Conservation (phyloP, 2,888 invertebrate species). For the Didymodactylos carnosus region DNA sequence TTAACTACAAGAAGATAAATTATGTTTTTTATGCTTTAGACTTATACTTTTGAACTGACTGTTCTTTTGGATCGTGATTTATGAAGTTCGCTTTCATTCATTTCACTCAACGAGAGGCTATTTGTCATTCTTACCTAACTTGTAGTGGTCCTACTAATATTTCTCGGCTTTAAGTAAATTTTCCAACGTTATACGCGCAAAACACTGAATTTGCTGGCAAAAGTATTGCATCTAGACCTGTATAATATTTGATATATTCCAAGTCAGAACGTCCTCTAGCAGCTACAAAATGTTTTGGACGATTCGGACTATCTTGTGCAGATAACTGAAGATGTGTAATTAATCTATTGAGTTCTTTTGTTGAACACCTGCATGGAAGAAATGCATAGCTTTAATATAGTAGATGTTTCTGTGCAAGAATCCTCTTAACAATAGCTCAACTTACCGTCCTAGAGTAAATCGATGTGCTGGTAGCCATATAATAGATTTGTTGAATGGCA, state of each 20-base stretch:
- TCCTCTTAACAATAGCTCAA: no score
- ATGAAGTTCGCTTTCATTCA: no score
- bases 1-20: no score
- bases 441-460: constrained; percentile 1
- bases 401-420: no score
- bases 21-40: no score
- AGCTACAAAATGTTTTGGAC: constrained; percentile 10
- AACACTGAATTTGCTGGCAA: background rate
- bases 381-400: no score
- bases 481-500: constrained; percentile 4
- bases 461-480: constrained; percentile 8
- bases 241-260: constrained; percentile 7
- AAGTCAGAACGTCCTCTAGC: constrained; percentile 15
- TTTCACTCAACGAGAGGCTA: no score
- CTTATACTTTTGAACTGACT: no score
- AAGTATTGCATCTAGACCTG: background rate
- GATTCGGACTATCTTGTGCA: constrained; percentile 4
- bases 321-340: constrained; percentile 13
- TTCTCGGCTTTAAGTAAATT: background rate
- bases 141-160: background rate
- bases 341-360: constrained; percentile 9
- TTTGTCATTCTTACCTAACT: no score
- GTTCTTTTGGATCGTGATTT: no score
- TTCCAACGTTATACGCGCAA: background rate
- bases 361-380: no score